A percentile compares a stretch with the other conserved stretches of the same genome.
Evolutionary conservation across 2,113 vertebrate species (phyloP).

Genomic region (Hydrochoerus hydrochaeris): DNA sequence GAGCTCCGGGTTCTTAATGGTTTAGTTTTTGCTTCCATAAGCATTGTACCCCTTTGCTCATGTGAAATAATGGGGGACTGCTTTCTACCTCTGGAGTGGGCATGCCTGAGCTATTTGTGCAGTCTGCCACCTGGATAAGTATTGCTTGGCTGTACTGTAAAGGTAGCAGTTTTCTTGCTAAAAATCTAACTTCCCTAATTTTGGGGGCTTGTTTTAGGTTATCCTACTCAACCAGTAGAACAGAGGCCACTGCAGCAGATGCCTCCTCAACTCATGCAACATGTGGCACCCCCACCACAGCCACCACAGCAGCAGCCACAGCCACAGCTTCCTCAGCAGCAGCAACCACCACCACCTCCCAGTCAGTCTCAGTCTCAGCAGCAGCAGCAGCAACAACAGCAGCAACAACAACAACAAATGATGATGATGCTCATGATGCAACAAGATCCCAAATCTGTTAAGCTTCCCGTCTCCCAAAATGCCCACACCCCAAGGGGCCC

Average conservation of each 20-base stretch:
- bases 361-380: constrained; percentile 87
- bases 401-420: constrained; percentile 93
- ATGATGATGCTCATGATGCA: constrained; percentile 99
- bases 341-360: constrained; percentile 87
- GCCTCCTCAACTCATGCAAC: constrained; percentile 94
- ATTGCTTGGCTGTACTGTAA: constrained; percentile 71
- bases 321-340: constrained; percentile 85
- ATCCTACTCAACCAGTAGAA: constrained; percentile 93
- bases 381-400: constrained; percentile 88
- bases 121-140: constrained; percentile 64
- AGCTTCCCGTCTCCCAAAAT: constrained; percentile 92
- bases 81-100: not conserved
- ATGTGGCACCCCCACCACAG: constrained; percentile 88
- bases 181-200: constrained; percentile 82
- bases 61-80: constrained; percentile 23
- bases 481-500: constrained; percentile 90
- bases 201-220: constrained; percentile 87
- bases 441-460: constrained; percentile 92
- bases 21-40: constrained; percentile 73
- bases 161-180: constrained; percentile 72
- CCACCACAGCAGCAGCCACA: constrained; percentile 87
- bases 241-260: constrained; percentile 96
- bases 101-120: constrained; percentile 61
- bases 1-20: constrained; percentile 59
- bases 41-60: constrained; percentile 50